These are phyloP conservation scores for Anthoscopus minutus DNA, from an alignment of 2,113 vertebrate species.

Conservation along the genomic window DNA sequence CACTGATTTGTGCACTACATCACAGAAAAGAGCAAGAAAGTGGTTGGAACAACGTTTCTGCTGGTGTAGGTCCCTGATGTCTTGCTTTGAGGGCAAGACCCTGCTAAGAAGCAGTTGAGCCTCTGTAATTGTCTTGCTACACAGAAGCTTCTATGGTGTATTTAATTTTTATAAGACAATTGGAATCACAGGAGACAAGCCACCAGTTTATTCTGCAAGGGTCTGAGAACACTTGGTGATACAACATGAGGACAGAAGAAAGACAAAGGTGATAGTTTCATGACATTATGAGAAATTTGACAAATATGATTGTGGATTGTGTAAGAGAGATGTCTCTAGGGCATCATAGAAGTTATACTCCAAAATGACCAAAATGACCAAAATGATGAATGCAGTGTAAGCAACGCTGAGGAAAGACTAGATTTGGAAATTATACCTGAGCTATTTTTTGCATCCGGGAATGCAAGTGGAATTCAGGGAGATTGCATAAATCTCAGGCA, in stretches of 20 bases:
- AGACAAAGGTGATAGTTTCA: not conserved
- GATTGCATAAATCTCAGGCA: not conserved
- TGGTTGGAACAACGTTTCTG: not conserved
- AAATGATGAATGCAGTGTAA: not conserved
- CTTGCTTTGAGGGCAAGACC: not conserved
- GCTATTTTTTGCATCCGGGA: not conserved
- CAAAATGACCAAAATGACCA: not conserved
- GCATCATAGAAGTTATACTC: not conserved
- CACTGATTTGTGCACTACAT: fast-evolving
- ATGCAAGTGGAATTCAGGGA: not conserved
- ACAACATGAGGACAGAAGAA: not conserved
- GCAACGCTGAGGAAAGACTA: not conserved
- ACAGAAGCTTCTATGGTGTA: not conserved
- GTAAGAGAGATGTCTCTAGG: not conserved
- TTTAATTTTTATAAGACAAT: not conserved
- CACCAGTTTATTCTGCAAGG: not conserved
- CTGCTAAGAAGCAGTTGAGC: not conserved
- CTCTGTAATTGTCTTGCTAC: not conserved
- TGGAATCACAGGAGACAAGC: not conserved
- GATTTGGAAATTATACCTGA: not conserved
- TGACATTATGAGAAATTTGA: not conserved
- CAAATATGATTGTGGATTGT: not conserved
- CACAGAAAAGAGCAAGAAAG: not conserved
- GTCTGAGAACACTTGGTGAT: not conserved
- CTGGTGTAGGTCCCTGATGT: not conserved